A percentile compares a stretch with the other conserved stretches of the same genome.
These are phyloP conservation scores for Meghimatium bilineatum DNA, from an alignment of 2,888 invertebrate species.

Conservation along the genomic window DNA sequence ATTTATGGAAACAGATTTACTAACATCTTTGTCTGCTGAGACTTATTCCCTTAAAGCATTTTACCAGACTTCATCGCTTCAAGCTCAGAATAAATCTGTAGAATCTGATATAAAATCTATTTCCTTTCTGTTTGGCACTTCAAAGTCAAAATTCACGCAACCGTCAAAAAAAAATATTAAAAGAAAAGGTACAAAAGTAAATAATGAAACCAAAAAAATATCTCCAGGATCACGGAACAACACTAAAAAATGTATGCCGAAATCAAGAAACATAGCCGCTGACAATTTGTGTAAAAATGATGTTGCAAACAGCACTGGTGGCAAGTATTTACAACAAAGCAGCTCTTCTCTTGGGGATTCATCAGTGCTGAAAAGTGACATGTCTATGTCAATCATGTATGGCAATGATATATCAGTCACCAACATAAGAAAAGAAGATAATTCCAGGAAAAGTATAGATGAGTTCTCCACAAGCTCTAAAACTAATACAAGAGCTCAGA, in stretches of 20 bases:
- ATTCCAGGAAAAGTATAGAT: conserved; percentile 31
- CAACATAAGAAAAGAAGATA: background rate
- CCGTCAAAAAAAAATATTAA: background rate
- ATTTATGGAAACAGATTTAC: background rate
- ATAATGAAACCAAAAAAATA: background rate
- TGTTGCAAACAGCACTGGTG: background rate
- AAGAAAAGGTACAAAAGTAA: background rate
- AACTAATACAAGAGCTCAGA: background rate
- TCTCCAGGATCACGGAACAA: background rate
- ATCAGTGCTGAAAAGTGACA: conserved; percentile 15
- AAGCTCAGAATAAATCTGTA: background rate
- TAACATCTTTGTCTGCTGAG: background rate
- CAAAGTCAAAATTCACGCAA: background rate
- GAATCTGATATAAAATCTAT: conserved; percentile 32
- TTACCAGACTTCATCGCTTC: background rate
- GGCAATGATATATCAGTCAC: background rate
- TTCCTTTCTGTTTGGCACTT: conserved; percentile 31
- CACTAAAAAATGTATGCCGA: background rate
- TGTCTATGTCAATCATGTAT: conserved; percentile 46
- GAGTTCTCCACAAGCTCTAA: conserved; percentile 25
- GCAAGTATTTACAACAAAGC: background rate
- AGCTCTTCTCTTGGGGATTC: background rate
- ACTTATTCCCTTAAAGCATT: too few relatives aligned
- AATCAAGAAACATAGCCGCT: background rate
- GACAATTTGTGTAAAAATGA: background rate